Evolutionary conservation across 2,797 vertebrate genomes (phyloP), one percentile per base, ranked within the genome.

Genomic region (Leptodactylus fallax): DNA sequence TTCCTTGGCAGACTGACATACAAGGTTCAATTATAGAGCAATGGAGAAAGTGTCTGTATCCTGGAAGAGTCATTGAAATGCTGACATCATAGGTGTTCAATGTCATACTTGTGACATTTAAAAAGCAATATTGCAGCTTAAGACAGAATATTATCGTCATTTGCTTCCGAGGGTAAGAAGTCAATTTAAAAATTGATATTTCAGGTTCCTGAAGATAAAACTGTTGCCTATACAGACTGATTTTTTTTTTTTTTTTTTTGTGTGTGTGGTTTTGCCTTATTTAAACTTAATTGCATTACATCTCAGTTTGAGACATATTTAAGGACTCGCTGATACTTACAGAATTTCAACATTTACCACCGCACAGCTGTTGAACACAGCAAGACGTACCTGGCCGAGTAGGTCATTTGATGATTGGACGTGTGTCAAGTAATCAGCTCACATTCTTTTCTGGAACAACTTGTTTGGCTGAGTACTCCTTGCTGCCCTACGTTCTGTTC

Each of bases 351-450:
- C 49, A 23, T 77, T 77, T 53, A 77, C 47, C 19, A 53, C 9
- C 14, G 14, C 1, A 16, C 74, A 77, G 74, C 74, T 77, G 74
- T 77, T 51, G 74, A 77, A 14, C 74, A 77, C 74, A 23, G 74
- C 47, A 53, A 53, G 49, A 53, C 11, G 49, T 53, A 77, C 74
- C 49, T 51, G 74, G 74, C 74, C 21, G 5, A 23, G 53, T 21
- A 77, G 74, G 49, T 77, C 74, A 77, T 53, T 77, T 77, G 10
- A 53, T 53, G 74, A 77, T 23, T 77, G 74, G 74, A 13, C 13
- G 8, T 14, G 49, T 77, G 74, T 77, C 74, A 77, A 53, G 49
- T 53, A 23, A 77, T 77, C 74, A 13, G 47, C 47, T 77, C 74
- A 53, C 45, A 74, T 51, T 74, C 45, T 49, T 74, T n/a, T 27